Conservation (phyloP, 2,888 invertebrate species). For the Rapana venosa region DNA sequence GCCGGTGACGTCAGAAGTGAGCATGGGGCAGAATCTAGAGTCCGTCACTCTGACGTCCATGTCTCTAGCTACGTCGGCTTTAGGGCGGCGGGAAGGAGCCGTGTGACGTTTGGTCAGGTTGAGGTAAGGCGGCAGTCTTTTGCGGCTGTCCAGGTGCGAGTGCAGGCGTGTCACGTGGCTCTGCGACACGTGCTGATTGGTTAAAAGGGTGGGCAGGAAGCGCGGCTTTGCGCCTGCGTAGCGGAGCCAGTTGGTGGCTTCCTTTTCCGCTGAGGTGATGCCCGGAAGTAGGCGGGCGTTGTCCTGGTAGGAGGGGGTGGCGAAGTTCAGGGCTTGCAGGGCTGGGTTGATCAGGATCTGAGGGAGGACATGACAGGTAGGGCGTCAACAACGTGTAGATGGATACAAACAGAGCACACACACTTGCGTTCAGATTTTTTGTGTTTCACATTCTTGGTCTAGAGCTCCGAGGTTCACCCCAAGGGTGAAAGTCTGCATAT, state of each 20-base stretch:
- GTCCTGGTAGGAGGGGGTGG: constrained; percentile 72
- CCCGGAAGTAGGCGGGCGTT: constrained; percentile 58
- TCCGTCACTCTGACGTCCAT: constrained; percentile 57
- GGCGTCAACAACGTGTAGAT: too few species aligned
- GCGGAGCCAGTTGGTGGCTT: constrained; percentile 62
- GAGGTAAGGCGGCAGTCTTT: constrained; percentile 56
- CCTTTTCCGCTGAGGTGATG: constrained; percentile 63
- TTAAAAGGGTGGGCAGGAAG: constrained; percentile 53
- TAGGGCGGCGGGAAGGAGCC: constrained; percentile 41
- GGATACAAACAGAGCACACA: too few species aligned
- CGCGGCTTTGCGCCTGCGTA: constrained; percentile 55
- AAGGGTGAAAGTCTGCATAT: too few species aligned
- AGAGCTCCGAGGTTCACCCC: too few species aligned
- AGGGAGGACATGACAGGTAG: too few species aligned
- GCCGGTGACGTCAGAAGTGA: constrained; percentile 66
- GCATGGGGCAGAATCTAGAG: constrained; percentile 74
- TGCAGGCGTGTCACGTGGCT: constrained; percentile 58
- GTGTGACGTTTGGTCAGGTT: constrained; percentile 58
- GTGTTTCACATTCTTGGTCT: too few species aligned
- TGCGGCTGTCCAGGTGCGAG: constrained; percentile 57
- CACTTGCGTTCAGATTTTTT: too few species aligned
- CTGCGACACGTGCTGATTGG: constrained; percentile 61
- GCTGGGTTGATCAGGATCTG: constrained; percentile 78
- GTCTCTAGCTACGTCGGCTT: constrained; percentile 54
- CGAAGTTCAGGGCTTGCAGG: constrained; percentile 76